These are phyloP conservation scores for Turnix velox DNA, from an alignment of 2,113 vertebrate genomes.

Conservation along the genomic window DNA sequence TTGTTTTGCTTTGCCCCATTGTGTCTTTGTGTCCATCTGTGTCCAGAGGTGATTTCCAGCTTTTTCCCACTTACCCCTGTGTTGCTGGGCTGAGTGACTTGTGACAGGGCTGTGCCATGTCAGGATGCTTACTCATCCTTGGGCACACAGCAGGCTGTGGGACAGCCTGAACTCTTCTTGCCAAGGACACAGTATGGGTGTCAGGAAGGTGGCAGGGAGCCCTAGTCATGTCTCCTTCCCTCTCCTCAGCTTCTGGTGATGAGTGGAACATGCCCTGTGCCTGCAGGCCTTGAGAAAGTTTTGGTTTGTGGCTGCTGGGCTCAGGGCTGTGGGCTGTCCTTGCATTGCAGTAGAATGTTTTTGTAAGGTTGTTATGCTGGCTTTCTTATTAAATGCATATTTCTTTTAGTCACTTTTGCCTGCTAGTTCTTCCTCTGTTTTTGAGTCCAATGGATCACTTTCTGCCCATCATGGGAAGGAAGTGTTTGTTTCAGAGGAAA, in stretches of 20 bases:
- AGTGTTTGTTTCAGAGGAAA: background rate
- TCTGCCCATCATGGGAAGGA: background rate
- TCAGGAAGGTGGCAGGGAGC: background rate
- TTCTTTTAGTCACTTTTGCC: background rate
- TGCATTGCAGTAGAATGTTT: background rate
- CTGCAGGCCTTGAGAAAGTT: background rate
- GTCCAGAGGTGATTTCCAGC: background rate
- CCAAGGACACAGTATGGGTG: fast-evolving
- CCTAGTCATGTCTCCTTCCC: fast-evolving
- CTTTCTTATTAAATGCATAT: background rate
- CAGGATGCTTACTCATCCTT: background rate
- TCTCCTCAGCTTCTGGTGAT: background rate
- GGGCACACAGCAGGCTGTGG: background rate
- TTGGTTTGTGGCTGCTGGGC: background rate
- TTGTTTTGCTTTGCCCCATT: no score
- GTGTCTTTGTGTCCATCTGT: no score
- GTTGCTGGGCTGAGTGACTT: background rate
- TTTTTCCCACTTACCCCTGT: background rate
- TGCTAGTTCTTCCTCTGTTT: background rate
- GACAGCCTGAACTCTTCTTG: background rate
- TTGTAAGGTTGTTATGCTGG: background rate
- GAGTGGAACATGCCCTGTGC: background rate
- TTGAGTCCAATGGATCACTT: background rate
- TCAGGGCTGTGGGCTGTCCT: background rate
- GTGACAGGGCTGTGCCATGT: background rate